phyloP scores from a whole-genome alignment of 2,113 vertebrate species.

The Laticauda colubrina region DNA sequence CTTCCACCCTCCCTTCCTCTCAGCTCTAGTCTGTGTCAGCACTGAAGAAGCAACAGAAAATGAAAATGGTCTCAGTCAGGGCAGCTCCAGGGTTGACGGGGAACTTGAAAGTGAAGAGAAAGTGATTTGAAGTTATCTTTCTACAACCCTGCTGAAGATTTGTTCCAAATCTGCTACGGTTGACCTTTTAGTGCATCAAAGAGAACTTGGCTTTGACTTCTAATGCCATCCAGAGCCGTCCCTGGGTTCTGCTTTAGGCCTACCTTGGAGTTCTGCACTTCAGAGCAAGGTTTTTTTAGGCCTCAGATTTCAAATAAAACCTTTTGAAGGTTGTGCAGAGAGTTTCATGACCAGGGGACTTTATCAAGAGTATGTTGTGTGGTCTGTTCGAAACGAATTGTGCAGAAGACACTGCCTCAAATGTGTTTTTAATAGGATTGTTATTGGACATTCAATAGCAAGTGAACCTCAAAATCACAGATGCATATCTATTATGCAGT shows the following conservation, averaged over 20 bases:
- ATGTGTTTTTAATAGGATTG: conserved; percentile 37
- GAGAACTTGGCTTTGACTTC: neutral
- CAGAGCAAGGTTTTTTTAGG: neutral
- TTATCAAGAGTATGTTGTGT: neutral
- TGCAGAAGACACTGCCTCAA: neutral
- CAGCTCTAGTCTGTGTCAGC: too few species aligned
- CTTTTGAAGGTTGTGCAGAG: neutral
- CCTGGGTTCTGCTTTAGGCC: neutral
- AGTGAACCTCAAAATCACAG: conserved; percentile 33
- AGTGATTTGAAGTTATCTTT: neutral
- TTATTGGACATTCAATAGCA: conserved; percentile 54
- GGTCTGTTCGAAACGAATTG: conserved; percentile 29
- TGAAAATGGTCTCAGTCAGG: too few species aligned
- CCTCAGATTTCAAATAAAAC: neutral
- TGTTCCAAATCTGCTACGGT: neutral
- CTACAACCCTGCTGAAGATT: too few species aligned
- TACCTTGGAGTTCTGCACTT: neutral
- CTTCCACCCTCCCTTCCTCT: too few species aligned
- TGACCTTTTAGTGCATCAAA: neutral
- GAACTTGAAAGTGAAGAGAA: neutral
- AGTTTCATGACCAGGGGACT: neutral
- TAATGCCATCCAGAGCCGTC: neutral
- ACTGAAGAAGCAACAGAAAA: too few species aligned
- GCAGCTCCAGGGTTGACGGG: too few species aligned
- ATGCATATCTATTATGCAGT: conserved; percentile 54